phyloP scores from a whole-genome alignment of 1,140 invertebrate species.

The Spodoptera litura region DNA sequence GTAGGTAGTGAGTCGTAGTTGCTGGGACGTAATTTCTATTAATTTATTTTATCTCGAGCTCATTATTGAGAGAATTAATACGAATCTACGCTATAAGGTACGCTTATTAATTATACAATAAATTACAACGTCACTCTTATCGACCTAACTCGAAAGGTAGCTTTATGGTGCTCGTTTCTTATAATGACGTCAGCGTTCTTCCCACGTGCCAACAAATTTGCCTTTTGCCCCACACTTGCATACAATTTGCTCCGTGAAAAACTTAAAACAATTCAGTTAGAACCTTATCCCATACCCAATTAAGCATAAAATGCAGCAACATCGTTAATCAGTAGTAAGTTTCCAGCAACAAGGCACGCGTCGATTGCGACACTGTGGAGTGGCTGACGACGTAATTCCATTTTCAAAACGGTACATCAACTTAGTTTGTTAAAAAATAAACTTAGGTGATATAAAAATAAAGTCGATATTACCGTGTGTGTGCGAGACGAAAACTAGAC shows the following conservation, averaged over 20 bases:
- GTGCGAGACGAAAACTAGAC: conserved; percentile 54
- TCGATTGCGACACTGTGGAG: conserved; percentile 73
- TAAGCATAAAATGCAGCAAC: conserved; percentile 60
- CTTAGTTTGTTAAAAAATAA: conserved; percentile 45
- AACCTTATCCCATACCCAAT: conserved; percentile 35
- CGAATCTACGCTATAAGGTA: conserved; percentile 43
- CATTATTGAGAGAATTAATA: conserved; percentile 44
- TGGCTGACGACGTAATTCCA: conserved; percentile 61
- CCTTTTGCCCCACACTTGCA: conserved; percentile 50
- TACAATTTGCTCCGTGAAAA: conserved; percentile 38
- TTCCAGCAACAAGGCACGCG: conserved; percentile 71
- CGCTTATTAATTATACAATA: conserved; percentile 53
- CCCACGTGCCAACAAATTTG: conserved; percentile 63
- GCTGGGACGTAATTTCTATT: background rate
- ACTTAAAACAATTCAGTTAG: conserved; percentile 9
- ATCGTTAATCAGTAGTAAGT: conserved; percentile 47
- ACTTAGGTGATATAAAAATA: conserved; percentile 47
- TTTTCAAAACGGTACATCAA: conserved; percentile 67
- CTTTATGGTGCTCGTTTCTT: conserved; percentile 53
- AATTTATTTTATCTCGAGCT: conserved; percentile 7
- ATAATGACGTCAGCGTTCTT: conserved; percentile 65
- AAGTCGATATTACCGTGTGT: conserved; percentile 50
- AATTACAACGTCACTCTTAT: conserved; percentile 59
- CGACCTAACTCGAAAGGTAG: conserved; percentile 53
- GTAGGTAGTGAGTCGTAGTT: no score